Conservation (phyloP, 2,797 vertebrate species). For the Cuculus canorus region DNA sequence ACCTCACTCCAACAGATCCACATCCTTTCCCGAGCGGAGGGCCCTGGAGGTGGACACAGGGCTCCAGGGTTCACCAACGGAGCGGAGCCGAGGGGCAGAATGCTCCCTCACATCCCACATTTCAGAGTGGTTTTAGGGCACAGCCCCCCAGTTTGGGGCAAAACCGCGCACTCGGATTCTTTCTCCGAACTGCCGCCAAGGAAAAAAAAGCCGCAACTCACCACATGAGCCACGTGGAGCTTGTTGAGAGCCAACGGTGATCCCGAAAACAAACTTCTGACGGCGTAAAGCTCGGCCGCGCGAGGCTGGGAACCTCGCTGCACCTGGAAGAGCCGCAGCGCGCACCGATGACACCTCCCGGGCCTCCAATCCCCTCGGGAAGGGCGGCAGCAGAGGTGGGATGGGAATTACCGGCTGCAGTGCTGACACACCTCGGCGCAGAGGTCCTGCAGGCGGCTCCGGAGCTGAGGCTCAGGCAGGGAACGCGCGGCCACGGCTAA, state of each 20-base stretch:
- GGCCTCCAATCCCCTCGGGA: fast-evolving
- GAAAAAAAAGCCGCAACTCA: slow-evolving; percentile 68
- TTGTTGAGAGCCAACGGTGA: slow-evolving; percentile 79
- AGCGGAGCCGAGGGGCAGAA: neutral
- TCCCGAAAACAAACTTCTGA: slow-evolving; percentile 82
- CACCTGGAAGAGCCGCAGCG: slow-evolving; percentile 71
- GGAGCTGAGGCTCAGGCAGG: slow-evolving; percentile 74
- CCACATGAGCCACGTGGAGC: slow-evolving; percentile 82
- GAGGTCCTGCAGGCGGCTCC: slow-evolving; percentile 76
- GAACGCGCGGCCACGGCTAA: slow-evolving; percentile 62
- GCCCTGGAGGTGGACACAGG: neutral
- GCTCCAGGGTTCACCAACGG: too few relatives aligned
- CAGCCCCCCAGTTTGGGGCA: neutral
- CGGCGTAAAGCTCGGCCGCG: slow-evolving; percentile 79
- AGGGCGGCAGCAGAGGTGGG: neutral
- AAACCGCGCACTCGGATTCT: too few relatives aligned
- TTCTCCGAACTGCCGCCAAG: fast-evolving
- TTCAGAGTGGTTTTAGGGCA: neutral
- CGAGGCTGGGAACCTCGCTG: slow-evolving; percentile 81
- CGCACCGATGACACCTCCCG: fast-evolving
- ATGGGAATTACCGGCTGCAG: fast-evolving
- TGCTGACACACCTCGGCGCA: slow-evolving; percentile 74
- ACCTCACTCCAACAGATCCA: neutral
- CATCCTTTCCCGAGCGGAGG: too few relatives aligned
- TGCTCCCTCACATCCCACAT: fast-evolving